Conservation (phyloP, 2,113 vertebrate genomes). For the Notarius lentiginosus region DNA sequence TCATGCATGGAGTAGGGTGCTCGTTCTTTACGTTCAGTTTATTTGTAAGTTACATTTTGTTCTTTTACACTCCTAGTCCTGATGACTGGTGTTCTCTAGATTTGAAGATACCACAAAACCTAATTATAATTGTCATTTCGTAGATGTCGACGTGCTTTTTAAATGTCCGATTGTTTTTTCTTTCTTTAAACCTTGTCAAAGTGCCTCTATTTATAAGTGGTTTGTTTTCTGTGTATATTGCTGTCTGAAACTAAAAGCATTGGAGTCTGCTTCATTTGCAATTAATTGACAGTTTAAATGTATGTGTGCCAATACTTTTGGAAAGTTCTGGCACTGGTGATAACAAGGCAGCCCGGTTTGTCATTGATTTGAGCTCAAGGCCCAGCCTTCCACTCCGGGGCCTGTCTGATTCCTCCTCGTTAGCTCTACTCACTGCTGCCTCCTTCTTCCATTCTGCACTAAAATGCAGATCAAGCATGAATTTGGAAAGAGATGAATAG, state of each 20-base stretch:
- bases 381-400: conserved; percentile 15
- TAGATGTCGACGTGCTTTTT: background rate
- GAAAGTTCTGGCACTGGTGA: conserved; percentile 5
- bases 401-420: conserved; percentile 24
- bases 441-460: background rate
- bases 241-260: background rate
- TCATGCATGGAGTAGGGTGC: too few species aligned
- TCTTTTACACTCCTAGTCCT: background rate
- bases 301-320: background rate
- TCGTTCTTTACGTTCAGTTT: background rate
- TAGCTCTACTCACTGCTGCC: conserved; percentile 34
- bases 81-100: background rate
- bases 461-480: conserved; percentile 19
- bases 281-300: background rate
- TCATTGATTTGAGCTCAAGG: background rate
- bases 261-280: background rate
- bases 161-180: too few species aligned
- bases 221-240: background rate
- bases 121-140: background rate
- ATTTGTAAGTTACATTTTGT: background rate
- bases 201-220: background rate
- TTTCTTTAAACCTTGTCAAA: background rate
- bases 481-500: conserved; percentile 20
- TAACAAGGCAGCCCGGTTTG: background rate
- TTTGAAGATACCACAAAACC: background rate